Conservation (phyloP, 2,113 vertebrate genomes). For the Datnioides undecimradiatus region DNA sequence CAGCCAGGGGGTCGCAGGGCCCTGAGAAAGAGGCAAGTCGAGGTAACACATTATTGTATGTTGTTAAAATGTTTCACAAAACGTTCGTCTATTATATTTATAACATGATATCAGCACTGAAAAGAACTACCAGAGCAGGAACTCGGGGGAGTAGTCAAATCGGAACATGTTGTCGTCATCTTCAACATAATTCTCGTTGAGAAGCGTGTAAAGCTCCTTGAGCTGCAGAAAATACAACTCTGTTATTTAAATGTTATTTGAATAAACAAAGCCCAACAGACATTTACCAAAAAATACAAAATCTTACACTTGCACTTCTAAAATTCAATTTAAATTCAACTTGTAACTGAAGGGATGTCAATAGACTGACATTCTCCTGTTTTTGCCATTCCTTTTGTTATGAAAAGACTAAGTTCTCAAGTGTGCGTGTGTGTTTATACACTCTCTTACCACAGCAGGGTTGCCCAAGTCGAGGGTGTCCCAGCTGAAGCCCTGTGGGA, state of each 20-base stretch:
- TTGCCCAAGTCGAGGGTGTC: constrained; percentile 95
- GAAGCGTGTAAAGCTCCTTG: constrained; percentile 97
- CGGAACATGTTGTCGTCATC: constrained; percentile 99
- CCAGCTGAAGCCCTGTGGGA: constrained; percentile 97
- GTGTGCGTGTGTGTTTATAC: background rate
- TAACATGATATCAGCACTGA: background rate
- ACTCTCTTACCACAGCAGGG: constrained; percentile 90
- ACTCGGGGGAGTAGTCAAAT: constrained; percentile 98
- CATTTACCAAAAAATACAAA: background rate
- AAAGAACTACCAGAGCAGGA: constrained; percentile 93
- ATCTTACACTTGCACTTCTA: too few relatives aligned
- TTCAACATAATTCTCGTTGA: constrained; percentile 99
- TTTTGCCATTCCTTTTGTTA: too few relatives aligned
- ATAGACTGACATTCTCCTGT: too few relatives aligned
- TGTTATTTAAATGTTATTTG: too few relatives aligned
- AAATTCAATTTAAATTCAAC: too few relatives aligned
- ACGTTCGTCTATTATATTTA: too few relatives aligned
- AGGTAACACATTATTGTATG: background rate
- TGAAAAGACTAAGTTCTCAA: background rate
- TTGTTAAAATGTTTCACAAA: too few relatives aligned
- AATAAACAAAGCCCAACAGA: background rate
- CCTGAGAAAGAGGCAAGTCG: constrained; percentile 76
- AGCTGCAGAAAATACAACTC: too few relatives aligned
- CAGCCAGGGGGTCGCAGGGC: constrained; percentile 97
- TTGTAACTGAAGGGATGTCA: background rate